A percentile compares a stretch with the other conserved stretches of the same genome.
These are phyloP conservation scores for Dichetophora obliterata DNA, from an alignment of 2,888 invertebrate genomes.

Conservation along the genomic window DNA sequence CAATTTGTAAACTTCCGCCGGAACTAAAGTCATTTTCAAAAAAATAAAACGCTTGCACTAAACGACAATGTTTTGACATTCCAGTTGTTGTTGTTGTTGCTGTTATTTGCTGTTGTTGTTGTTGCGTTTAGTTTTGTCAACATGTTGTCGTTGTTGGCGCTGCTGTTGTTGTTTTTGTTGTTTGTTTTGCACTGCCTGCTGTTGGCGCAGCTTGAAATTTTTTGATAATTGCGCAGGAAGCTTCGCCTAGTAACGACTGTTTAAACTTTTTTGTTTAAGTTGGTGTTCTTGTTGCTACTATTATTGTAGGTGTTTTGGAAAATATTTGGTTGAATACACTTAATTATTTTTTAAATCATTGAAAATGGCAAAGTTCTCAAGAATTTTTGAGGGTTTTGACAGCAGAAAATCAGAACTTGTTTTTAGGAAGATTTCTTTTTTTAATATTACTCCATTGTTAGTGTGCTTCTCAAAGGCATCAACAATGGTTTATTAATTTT, in stretches of 20 bases:
- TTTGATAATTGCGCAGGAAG: slow-evolving; percentile 28
- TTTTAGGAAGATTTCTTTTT: too few relatives aligned
- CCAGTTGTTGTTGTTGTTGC: background rate
- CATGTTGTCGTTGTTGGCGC: background rate
- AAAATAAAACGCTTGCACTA: background rate
- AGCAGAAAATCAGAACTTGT: background rate
- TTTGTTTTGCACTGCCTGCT: background rate
- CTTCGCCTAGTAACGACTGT: background rate
- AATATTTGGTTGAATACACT: background rate
- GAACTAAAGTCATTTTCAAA: slow-evolving; percentile 10
- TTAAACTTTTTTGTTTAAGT: background rate
- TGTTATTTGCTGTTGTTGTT: slow-evolving; percentile 5
- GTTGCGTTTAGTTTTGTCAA: background rate
- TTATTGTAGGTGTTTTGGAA: background rate
- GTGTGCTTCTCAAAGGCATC: too few relatives aligned
- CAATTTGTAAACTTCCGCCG: slow-evolving; percentile 35
- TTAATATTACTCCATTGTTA: too few relatives aligned
- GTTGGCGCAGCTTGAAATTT: slow-evolving; percentile 23
- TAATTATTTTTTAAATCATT: background rate
- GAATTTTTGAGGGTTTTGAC: background rate
- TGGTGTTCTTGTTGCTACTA: background rate
- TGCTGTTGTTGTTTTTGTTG: background rate
- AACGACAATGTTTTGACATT: background rate
- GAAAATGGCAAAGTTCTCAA: background rate
- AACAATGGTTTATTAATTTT: too few relatives aligned